Evolutionary conservation across 1,140 invertebrate genomes (phyloP).

Genomic region (Dreissena rostriformis): DNA sequence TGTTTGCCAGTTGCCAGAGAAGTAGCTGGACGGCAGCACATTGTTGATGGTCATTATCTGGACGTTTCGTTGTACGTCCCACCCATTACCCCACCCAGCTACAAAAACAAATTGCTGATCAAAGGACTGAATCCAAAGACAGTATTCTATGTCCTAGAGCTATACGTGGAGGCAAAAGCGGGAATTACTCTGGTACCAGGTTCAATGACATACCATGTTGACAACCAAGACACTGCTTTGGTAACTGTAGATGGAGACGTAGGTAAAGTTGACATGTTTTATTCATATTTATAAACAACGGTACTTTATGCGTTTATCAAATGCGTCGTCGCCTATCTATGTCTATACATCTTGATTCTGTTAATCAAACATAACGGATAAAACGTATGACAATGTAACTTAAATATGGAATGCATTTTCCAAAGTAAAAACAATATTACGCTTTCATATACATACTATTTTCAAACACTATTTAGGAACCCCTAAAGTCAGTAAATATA

Average conservation of each 20-base stretch:
- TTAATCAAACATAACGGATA: no score
- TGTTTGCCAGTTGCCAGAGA: slow-evolving; percentile 24
- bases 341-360: no score
- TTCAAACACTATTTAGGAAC: no score
- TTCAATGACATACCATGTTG: background rate
- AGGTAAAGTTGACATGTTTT: no score
- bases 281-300: no score
- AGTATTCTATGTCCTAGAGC: slow-evolving; percentile 30
- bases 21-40: slow-evolving; percentile 5
- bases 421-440: no score
- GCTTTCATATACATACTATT: no score
- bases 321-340: no score
- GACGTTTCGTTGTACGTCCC: slow-evolving; percentile 17
- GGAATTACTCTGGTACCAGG: slow-evolving; percentile 4
- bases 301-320: no score
- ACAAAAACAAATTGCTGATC: slow-evolving; percentile 28
- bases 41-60: slow-evolving; percentile 20
- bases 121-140: slow-evolving; percentile 43
- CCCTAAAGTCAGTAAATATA: no score
- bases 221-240: background rate
- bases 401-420: no score
- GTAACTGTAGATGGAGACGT: slow-evolving; percentile 15
- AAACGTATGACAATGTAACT: no score
- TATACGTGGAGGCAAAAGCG: slow-evolving; percentile 28
- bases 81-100: slow-evolving; percentile 10